Evolutionary conservation across 1,140 invertebrate species (phyloP), one percentile per base, ranked within the genome.

Genomic region (Heliconius nattereri): DNA sequence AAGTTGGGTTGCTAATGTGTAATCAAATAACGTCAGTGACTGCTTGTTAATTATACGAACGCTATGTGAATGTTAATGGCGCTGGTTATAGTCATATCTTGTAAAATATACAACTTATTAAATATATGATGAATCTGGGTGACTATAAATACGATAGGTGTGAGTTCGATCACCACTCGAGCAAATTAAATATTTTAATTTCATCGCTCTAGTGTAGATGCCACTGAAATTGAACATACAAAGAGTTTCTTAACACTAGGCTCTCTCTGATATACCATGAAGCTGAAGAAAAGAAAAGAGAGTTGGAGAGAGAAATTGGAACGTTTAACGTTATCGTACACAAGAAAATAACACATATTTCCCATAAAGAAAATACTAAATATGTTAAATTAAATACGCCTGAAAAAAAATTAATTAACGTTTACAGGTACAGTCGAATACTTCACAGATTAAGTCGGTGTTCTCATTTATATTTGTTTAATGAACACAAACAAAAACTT

Each of bases 401-500:
- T 26, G 60, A 66, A 66, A 66, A 29, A 66, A 29, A 29, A 3
- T 29, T 66, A 66, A 66, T 66, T 29, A 26, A 66, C 3, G 60
- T 45, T 40, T 75, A 71, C 78, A 77, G 75, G 75, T 82, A 76
- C 40, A 81, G 84, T 84, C 84, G 87, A 90, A 91, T 81, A 87
- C 85, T 85, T 78, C 78, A 71, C 80, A 84, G 86, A 88, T 88
- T 86, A 88, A 92, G 86, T 87, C 83, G 81, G 81, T 89, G 91
- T 92, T 88, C 84, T 82, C 83, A 89, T 90, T 91, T 92, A 91
- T 94, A 92, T 91, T 92, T 92, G 88, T 90, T 88, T 90, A 91
- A 91, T 90, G 88, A 91, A 93, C 89, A 90, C 87, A 92, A 94
- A 93, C 91, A 92, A 89, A 85, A 92, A 94, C 83, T 92, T 90